phyloP scores from a whole-genome alignment of 2,797 vertebrate species.

The Champsocephalus gunnari region DNA sequence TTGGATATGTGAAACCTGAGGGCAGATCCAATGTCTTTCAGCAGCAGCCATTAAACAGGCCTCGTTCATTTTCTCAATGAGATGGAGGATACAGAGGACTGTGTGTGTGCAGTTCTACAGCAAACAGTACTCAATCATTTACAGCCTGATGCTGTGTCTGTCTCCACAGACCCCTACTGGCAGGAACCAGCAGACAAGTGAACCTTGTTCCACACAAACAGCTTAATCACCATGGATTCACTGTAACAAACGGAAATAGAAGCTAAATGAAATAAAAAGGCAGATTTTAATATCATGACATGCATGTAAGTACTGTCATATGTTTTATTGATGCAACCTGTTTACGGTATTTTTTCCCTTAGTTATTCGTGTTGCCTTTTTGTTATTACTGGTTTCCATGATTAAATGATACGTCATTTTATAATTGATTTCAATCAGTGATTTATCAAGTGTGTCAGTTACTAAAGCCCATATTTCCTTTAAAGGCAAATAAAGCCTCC shows the following conservation, averaged over 20 bases:
- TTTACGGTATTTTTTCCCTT: not conserved
- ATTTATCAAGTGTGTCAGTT: not conserved
- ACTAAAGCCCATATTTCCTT: not conserved
- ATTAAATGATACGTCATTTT: no score
- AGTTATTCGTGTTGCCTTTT: not conserved
- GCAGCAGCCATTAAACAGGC: not conserved
- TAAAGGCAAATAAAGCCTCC: not conserved
- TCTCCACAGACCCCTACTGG: slow-evolving; percentile 34
- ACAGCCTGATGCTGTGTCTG: slow-evolving; percentile 35
- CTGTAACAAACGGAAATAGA: rapidly evolving
- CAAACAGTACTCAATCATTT: slow-evolving; percentile 59
- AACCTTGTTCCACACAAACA: slow-evolving; percentile 2
- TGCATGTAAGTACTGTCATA: not conserved
- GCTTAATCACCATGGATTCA: not conserved
- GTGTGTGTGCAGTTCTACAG: slow-evolving; percentile 11
- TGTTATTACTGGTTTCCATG: not conserved
- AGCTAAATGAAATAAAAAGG: not conserved
- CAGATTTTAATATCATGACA: not conserved
- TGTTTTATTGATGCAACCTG: not conserved
- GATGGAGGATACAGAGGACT: not conserved
- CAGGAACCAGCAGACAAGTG: slow-evolving; percentile 27
- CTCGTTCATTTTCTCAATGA: slow-evolving; percentile 28
- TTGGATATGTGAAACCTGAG: slow-evolving; percentile 10
- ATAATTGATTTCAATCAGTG: not conserved
- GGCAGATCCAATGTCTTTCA: slow-evolving; percentile 10